Percentiles rank a stretch among this genome's conserved stretches.
Conservation (phyloP, 2,797 vertebrate species). For the Molossus alvarezi region DNA sequence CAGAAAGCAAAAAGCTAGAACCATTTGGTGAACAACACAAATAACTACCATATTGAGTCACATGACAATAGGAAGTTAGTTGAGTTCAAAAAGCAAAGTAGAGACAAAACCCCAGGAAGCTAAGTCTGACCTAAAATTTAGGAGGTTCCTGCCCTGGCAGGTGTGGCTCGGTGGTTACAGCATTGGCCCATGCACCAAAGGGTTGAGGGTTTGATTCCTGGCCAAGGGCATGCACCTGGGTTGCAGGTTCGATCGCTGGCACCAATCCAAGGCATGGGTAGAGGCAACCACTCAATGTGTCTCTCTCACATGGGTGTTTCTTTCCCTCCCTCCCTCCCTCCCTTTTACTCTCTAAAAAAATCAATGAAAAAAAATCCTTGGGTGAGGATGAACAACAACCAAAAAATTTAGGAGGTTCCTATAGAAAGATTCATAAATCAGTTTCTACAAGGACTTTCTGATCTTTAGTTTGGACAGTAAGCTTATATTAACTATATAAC, state of each 20-base stretch:
- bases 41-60: not conserved
- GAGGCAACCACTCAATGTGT: no score
- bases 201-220: no score
- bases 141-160: not conserved
- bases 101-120: not conserved
- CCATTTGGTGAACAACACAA: constrained; percentile 6
- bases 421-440: not conserved
- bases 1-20: constrained; percentile 29
- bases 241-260: no score
- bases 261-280: no score
- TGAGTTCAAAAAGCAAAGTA: constrained; percentile 29
- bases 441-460: constrained; percentile 5
- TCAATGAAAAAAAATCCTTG: no score
- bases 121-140: not conserved
- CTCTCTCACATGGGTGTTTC: no score
- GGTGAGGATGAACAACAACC: no score
- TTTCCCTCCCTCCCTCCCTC: no score
- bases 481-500: not conserved
- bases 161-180: no score
- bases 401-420: not conserved
- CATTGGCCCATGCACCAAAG: no score
- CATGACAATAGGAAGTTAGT: not conserved
- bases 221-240: no score
- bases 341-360: no score
- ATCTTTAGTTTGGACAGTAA: not conserved